phyloP scores from a whole-genome alignment of 1,140 invertebrate species.

The Drosophila orosa region DNA sequence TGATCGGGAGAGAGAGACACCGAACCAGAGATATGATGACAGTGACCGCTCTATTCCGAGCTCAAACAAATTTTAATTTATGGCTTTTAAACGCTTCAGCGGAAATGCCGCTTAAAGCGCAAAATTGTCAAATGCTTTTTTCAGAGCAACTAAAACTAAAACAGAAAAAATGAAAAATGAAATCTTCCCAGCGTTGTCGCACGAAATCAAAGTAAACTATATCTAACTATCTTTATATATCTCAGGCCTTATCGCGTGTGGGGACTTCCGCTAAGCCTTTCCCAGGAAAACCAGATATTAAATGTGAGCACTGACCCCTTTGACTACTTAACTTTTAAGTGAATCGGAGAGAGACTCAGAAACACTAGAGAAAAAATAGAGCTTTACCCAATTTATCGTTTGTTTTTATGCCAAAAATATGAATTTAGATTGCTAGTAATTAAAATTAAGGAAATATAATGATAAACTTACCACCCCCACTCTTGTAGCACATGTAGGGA shows the following conservation, averaged over 20 bases:
- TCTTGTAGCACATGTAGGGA: constrained; percentile 93
- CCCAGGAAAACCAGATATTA: constrained; percentile 12
- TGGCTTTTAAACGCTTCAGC: constrained; percentile 67
- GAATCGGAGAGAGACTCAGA: constrained; percentile 3
- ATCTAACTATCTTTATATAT: constrained; percentile 30
- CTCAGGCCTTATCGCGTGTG: constrained; percentile 29
- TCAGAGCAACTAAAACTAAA: constrained; percentile 33
- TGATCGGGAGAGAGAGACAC: constrained; percentile 40
- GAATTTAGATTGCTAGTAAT: not conserved
- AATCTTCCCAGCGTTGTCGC: constrained; percentile 45
- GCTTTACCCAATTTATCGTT: too few species aligned
- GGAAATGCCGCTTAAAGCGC: constrained; percentile 81
- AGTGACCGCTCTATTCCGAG: constrained; percentile 76
- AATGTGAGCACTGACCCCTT: constrained; percentile 24
- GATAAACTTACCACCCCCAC: constrained; percentile 89
- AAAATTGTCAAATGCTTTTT: constrained; percentile 61
- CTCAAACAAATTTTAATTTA: constrained; percentile 81
- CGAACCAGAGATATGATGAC: constrained; percentile 60
- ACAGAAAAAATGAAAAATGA: constrained; percentile 13
- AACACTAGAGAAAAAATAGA: constrained; percentile 3
- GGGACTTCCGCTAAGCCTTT: constrained; percentile 41
- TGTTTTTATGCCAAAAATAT: not conserved
- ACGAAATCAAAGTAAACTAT: constrained; percentile 66
- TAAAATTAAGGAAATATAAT: not conserved
- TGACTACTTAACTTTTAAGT: constrained; percentile 6